These are phyloP conservation scores for Diarsia dahlii DNA, from an alignment of 2,888 invertebrate genomes.

Conservation along the genomic window DNA sequence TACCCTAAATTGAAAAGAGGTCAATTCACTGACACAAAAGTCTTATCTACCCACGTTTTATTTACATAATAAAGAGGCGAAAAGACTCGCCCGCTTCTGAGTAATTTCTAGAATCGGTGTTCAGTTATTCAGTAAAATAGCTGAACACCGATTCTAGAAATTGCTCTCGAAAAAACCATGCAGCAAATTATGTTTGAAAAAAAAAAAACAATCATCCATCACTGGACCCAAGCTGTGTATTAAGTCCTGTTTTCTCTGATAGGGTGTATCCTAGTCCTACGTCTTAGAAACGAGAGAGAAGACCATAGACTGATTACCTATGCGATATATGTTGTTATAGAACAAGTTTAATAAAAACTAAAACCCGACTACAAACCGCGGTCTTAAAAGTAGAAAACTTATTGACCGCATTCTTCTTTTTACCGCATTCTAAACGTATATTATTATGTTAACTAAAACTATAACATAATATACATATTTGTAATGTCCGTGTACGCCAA, in stretches of 20 bases:
- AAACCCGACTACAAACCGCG: too few species aligned
- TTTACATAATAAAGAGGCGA: conserved; percentile 41
- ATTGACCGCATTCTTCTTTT: too few species aligned
- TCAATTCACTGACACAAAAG: conserved; percentile 25
- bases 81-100: conserved; percentile 2
- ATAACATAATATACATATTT: too few species aligned
- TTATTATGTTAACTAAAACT: too few species aligned
- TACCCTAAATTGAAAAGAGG: conserved; percentile 26
- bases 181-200: not conserved
- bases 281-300: not conserved
- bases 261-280: not conserved
- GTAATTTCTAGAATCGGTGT: too few species aligned
- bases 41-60: conserved; percentile 22
- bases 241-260: not conserved
- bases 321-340: not conserved
- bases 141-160: conserved; percentile 1
- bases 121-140: too few species aligned
- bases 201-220: not conserved
- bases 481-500: too few species aligned
- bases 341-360: too few species aligned
- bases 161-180: not conserved
- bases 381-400: too few species aligned
- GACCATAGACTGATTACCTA: not conserved
- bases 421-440: too few species aligned
- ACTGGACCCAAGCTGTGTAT: not conserved